Conservation (phyloP, 2,113 vertebrate genomes). For the Cebidichthys violaceus region DNA sequence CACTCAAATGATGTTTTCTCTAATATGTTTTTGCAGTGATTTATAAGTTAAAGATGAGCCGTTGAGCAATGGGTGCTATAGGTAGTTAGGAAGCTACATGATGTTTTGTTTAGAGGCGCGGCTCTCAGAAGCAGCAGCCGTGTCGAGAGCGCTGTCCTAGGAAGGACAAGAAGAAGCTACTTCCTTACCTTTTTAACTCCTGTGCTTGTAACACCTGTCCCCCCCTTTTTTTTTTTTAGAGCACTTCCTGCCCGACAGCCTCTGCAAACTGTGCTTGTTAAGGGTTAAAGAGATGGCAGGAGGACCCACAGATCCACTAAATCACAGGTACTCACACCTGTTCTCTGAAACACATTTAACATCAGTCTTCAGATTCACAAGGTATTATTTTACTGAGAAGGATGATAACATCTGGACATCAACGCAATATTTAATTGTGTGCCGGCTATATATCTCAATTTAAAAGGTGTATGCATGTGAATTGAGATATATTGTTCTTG, state of each 20-base stretch:
- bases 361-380: not conserved
- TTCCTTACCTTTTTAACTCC: not conserved
- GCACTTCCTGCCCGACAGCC: not conserved
- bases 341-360: not conserved
- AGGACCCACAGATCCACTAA: not conserved
- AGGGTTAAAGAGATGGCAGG: not conserved
- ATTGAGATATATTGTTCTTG: not conserved
- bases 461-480: not conserved
- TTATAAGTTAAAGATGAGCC: conserved; percentile 63
- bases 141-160: not conserved
- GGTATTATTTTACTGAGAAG: not conserved
- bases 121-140: not conserved
- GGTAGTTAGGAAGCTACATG: conserved; percentile 24
- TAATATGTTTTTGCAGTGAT: conserved; percentile 66
- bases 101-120: not conserved
- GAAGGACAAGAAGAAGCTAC: not conserved
- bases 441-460: not conserved
- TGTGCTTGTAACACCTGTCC: not conserved
- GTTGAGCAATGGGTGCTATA: conserved; percentile 54
- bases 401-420: not conserved
- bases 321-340: conserved; percentile 1
- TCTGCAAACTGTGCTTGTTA: not conserved
- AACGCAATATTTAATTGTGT: not conserved
- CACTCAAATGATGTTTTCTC: conserved; percentile 69
- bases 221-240: not conserved